A percentile compares a stretch with the other conserved stretches of the same genome.
Evolutionary conservation across 2,797 vertebrate species (phyloP).

Genomic region (Tragopan temminckii): DNA sequence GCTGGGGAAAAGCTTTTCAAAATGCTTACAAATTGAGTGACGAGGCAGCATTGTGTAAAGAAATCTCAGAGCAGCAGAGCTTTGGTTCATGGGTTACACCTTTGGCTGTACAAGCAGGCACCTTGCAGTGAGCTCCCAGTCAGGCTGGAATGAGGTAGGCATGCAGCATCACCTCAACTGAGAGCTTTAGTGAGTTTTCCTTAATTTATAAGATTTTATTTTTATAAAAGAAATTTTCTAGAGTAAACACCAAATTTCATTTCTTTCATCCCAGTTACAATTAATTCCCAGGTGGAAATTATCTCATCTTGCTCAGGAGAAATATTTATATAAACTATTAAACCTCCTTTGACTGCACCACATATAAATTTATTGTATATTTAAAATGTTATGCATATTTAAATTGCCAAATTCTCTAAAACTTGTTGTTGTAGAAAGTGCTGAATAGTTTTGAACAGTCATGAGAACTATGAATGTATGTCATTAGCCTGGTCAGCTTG

Average conservation of each 20-base stretch:
- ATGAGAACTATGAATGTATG: neutral
- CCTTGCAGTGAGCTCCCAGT: neutral
- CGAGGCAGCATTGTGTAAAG: neutral
- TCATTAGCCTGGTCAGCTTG: neutral
- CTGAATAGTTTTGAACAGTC: neutral
- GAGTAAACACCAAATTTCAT: neutral
- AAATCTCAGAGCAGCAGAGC: neutral
- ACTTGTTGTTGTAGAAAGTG: neutral
- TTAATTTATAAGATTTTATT: neutral
- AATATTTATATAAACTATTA: neutral
- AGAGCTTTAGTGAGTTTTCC: neutral
- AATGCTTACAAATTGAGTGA: neutral
- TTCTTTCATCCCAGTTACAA: neutral
- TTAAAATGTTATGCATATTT: neutral
- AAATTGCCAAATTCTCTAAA: neutral
- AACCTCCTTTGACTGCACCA: neutral
- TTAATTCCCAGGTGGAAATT: neutral
- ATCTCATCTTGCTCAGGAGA: fast-evolving
- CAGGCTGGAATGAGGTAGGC: neutral
- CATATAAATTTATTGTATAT: too few species aligned
- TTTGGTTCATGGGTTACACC: neutral
- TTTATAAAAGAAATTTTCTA: neutral
- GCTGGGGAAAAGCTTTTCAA: neutral
- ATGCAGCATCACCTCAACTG: neutral
- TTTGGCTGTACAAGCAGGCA: neutral